Evolutionary conservation across 2,113 vertebrate species (phyloP).

Genomic region (Anhinga rufa): DNA sequence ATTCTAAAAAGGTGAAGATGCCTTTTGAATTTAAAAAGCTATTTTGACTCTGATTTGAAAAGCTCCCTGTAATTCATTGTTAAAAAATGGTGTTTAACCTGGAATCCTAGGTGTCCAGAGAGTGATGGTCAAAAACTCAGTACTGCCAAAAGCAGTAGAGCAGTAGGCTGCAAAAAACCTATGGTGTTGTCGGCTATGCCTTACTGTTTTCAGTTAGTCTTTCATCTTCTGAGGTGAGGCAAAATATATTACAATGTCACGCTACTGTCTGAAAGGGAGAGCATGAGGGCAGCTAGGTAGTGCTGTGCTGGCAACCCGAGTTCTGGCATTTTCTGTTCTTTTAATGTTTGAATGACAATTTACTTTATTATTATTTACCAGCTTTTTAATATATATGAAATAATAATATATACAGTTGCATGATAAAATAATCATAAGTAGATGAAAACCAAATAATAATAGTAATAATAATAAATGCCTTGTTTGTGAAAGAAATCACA

Average conservation of each 20-base stretch:
- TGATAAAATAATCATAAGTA: background rate
- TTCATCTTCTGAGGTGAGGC: background rate
- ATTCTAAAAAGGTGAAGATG: background rate
- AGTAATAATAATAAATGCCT: background rate
- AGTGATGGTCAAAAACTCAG: background rate
- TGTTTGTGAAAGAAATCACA: background rate
- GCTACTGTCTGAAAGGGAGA: background rate
- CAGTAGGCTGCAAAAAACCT: background rate
- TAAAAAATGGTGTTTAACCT: background rate
- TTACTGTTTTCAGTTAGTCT: background rate
- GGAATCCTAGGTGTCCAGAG: background rate
- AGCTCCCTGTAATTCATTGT: background rate
- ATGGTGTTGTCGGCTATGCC: background rate
- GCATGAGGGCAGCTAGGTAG: background rate
- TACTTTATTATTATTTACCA: background rate
- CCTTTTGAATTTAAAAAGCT: background rate
- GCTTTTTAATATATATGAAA: background rate
- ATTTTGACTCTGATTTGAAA: background rate
- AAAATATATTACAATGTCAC: background rate
- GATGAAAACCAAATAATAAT: background rate
- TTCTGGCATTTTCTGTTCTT: background rate
- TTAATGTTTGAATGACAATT: background rate
- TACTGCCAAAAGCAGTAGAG: background rate
- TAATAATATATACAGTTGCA: background rate
- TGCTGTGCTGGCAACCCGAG: background rate